Conservation (phyloP, 1,140 invertebrate species). For the Platorchestia sp. region DNA sequence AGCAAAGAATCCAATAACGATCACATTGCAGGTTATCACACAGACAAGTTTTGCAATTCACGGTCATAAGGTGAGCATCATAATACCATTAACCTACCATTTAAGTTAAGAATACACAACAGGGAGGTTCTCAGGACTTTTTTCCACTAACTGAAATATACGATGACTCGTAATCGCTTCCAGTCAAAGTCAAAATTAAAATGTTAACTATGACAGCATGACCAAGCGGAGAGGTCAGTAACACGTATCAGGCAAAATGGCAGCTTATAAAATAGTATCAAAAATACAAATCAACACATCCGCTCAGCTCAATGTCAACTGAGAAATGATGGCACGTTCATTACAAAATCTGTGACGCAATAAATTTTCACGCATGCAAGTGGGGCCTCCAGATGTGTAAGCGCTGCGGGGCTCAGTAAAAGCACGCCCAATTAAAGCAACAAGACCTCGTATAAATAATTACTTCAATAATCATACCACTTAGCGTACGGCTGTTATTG, state of each 20-base stretch:
- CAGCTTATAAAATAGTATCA: neutral
- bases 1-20: neutral
- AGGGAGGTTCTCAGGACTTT: neutral
- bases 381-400: too few species aligned
- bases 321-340: neutral
- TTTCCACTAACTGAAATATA: too few species aligned
- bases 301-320: neutral
- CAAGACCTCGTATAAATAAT: neutral
- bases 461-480: neutral
- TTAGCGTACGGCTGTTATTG: neutral
- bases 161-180: too few species aligned
- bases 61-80: neutral
- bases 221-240: too few species aligned
- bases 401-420: too few species aligned
- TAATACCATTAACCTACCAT: neutral
- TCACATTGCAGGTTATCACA: neutral
- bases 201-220: too few species aligned
- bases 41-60: neutral
- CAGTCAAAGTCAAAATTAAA: too few species aligned
- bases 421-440: neutral
- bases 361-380: neutral
- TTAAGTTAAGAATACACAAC: neutral
- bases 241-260: neutral
- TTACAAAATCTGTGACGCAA: neutral
- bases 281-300: neutral